Evolutionary conservation across 2,113 vertebrate species (phyloP), one percentile per base, ranked within the genome.

Genomic region (Leptodactylus fuscus): DNA sequence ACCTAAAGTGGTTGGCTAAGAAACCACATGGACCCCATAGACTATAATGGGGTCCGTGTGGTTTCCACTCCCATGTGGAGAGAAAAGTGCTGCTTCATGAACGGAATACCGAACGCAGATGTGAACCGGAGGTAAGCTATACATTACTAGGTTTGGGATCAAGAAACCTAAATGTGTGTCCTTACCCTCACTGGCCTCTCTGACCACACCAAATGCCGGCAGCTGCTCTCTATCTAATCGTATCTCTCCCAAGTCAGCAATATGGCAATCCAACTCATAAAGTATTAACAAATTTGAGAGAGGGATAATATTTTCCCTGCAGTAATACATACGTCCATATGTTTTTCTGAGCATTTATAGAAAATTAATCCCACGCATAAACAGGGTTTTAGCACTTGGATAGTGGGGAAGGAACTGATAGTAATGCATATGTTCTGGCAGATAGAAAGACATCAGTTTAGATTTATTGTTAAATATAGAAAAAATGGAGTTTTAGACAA

Each of bases 191-290:
- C n/a, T n/a, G n/a, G n/a, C n/a, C n/a, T 62, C 58, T 27, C 58
- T 62, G 34, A 69, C 65, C 34, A 36, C 20, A 38, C 38, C 16
- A 38, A 36, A 22, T 38, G 34, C 18, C 36, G 34, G 20, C 62
- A 67, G 62, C 29, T 67, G 62, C 29, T 67, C 60, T 65, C 15
- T 34, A 69, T 69, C 13, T 69, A 44, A 73, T 73, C 34, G 48
- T 29, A 32, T 34, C 27, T 34, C 29, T 32, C 46, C 29, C 9
- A 48, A 77, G 29, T 32, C 20, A 22, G 74, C 48, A 77, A 34
- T 76, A 76, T 51, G 73, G 73, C 44, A 76, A 49, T 49, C 46
- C 27, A 44, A n/a, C 70, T 74, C 70, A 76, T 76, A 48, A 48
- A 76, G 41, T 29, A 71, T 71, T 44, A 71, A 73, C 46, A 77